phyloP scores from a whole-genome alignment of 2,888 invertebrate genomes.

The Labia minor region DNA sequence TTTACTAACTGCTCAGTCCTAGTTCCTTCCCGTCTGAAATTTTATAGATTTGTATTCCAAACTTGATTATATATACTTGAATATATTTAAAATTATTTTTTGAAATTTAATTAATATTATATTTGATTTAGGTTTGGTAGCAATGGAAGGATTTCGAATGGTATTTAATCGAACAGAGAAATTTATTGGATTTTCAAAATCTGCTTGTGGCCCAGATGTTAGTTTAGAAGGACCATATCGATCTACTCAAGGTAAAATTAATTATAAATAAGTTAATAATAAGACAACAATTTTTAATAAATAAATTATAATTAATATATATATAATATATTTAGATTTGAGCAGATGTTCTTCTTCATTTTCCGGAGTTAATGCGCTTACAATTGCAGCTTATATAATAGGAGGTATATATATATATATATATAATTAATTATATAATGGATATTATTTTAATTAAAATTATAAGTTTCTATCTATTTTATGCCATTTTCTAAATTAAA shows the following conservation, averaged over 20 bases:
- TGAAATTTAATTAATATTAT: neutral
- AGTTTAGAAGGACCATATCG: slow-evolving; percentile 39
- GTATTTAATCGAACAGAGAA: slow-evolving; percentile 41
- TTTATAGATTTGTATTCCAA: too few relatives aligned
- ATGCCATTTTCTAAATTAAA: too few relatives aligned
- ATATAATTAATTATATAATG: too few relatives aligned
- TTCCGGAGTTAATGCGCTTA: neutral
- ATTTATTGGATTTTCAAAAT: slow-evolving; percentile 40
- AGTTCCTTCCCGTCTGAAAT: too few relatives aligned
- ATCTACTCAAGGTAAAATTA: slow-evolving; percentile 29
- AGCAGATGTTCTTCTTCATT: neutral
- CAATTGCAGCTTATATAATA: neutral
- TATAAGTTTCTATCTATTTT: too few relatives aligned
- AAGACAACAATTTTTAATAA: too few relatives aligned
- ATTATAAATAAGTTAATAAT: too few relatives aligned
- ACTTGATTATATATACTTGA: neutral
- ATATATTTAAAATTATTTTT: neutral
- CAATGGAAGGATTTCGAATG: slow-evolving; percentile 43
- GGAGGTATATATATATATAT: neutral
- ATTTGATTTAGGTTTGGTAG: slow-evolving; percentile 36
- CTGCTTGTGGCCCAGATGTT: slow-evolving; percentile 39
- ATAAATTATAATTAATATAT: too few relatives aligned
- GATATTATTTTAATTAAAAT: too few relatives aligned
- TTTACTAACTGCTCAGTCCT: too few relatives aligned
- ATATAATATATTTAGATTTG: neutral